Evolutionary conservation across 92 coral and sea anemone genomes (phyloP), one percentile per base, ranked within the genome.

Genomic region (Umimayanthus chanpuru): DNA sequence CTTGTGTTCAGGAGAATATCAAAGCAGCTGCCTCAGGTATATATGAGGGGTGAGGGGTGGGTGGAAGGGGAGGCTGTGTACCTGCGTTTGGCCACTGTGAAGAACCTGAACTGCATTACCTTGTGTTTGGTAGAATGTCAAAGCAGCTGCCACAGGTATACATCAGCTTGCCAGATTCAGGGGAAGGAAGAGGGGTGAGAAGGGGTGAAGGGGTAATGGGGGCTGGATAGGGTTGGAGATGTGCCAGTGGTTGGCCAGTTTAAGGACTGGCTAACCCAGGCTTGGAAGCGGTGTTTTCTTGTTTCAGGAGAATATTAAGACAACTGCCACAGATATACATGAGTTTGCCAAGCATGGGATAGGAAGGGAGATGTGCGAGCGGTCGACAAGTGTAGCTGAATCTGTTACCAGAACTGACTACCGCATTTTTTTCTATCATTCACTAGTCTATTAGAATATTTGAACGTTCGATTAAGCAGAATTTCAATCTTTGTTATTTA

Each of bases 1-100:
- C 89, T 92, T 83, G 97, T 97, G 43, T 97, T 97, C 89, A 94
- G 99, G 43, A 66, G 98, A 78, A 97, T 97, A 76, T 95, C 99
- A 67, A 97, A n/a, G n/a, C n/a, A 32, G 67, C 98, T 97, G 30
- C 99, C 99, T 10, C 98, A 95, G 98, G 98, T 95, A 85, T 32
- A 32, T 32, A 32, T 32, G 36, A 32, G 36, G 36, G 36, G 36
- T 0, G 36, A 32, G 36, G 36, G 36, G 36, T n/a, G n/a, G n/a
- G n/a, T 32, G 36, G 36, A 32, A 32, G 2, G 36, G 36, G 36
- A 32, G 2, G 36, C 36, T 32, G 36, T 32, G 36, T 32, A 32
- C 36, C 36, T 32, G 36, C 36, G 36, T 32, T 32, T 32, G 36
- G 36, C 36, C 36, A 32, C 36, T 32, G 36, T 32, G 2, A 32